These are phyloP conservation scores for Poecile montanus DNA, from an alignment of 2,797 vertebrate species.

Conservation along the genomic window DNA sequence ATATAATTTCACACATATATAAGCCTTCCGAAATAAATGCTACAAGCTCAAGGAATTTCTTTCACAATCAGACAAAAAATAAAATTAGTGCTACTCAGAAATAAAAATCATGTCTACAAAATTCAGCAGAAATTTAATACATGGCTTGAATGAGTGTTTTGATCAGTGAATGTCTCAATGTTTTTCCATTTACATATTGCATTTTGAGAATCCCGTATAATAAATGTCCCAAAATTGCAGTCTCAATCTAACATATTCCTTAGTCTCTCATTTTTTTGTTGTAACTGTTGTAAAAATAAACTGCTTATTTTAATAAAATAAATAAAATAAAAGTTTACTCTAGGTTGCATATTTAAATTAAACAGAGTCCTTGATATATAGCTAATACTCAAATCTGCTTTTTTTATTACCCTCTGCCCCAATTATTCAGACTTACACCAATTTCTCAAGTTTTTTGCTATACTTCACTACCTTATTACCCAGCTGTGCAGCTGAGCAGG, in stretches of 20 bases:
- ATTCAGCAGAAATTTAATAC: slow-evolving; percentile 65
- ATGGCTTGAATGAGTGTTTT: slow-evolving; percentile 31
- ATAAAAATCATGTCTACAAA: slow-evolving; percentile 48
- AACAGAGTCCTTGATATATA: slow-evolving; percentile 63
- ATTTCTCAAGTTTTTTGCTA: slow-evolving; percentile 82
- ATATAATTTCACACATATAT: slow-evolving; percentile 33
- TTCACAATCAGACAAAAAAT: slow-evolving; percentile 49
- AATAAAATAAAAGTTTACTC: slow-evolving; percentile 8
- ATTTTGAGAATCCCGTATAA: slow-evolving; percentile 4
- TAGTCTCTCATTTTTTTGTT: background rate
- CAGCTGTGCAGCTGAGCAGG: slow-evolving; percentile 85
- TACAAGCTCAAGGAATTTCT: slow-evolving; percentile 52
- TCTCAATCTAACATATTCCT: background rate
- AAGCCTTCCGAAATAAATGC: slow-evolving; percentile 50
- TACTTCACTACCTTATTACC: slow-evolving; percentile 78
- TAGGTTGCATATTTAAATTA: slow-evolving; percentile 58
- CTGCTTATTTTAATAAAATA: background rate
- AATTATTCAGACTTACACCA: slow-evolving; percentile 83
- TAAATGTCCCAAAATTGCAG: slow-evolving; percentile 14
- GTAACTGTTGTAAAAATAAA: slow-evolving; percentile 6
- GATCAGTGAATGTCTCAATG: slow-evolving; percentile 36
- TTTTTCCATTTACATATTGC: slow-evolving; percentile 41
- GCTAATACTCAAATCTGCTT: slow-evolving; percentile 83
- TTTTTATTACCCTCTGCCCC: slow-evolving; percentile 80
- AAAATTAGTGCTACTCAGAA: slow-evolving; percentile 17